Percentiles rank a stretch among this genome's conserved stretches.
Evolutionary conservation across 92 coral and sea anemone species (phyloP).

Genomic region (Heteractis magnifica): DNA sequence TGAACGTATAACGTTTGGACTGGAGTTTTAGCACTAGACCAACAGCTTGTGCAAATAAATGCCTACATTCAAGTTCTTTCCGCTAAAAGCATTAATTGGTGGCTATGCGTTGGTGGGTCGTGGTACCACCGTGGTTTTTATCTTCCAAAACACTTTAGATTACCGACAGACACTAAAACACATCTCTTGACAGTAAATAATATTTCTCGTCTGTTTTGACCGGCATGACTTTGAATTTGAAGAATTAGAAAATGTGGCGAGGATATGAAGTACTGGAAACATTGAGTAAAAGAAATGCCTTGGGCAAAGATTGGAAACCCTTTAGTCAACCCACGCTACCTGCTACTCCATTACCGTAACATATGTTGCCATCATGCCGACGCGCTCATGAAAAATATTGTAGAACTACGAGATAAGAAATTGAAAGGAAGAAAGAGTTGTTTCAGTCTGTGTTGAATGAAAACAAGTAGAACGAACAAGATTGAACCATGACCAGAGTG

Average conservation of each 20-base stretch:
- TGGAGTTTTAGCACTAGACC: neutral
- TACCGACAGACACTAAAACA: neutral
- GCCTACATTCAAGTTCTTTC: neutral
- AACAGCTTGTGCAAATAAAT: too few relatives aligned
- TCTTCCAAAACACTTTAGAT: neutral
- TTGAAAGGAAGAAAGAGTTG: neutral
- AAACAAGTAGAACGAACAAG: neutral
- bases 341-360: neutral
- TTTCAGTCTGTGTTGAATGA: neutral
- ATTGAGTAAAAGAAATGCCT: neutral
- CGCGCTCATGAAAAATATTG: neutral
- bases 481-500: neutral
- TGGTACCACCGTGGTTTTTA: neutral
- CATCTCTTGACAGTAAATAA: neutral
- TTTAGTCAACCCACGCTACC: neutral
- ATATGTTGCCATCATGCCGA: neutral
- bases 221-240: neutral
- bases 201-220: neutral
- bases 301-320: neutral
- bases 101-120: slow-evolving; percentile 9
- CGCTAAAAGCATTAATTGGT: neutral
- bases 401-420: neutral
- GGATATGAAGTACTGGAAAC: neutral
- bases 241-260: neutral
- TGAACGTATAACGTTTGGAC: neutral